Evolutionary conservation across 2,797 vertebrate genomes (phyloP).

Genomic region (Onychomys torridus): DNA sequence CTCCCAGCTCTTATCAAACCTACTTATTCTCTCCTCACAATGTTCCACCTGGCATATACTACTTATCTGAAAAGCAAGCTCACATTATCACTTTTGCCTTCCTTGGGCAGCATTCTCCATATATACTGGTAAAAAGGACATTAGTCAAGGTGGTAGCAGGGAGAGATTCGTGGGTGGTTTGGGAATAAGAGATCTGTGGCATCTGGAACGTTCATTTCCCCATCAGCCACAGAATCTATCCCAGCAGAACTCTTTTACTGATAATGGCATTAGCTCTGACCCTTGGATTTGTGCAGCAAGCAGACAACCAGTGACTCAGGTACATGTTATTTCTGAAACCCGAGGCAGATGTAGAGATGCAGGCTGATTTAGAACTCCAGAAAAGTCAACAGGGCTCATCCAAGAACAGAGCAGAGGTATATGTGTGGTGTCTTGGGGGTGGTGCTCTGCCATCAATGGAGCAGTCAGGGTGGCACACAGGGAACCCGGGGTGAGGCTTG

Average conservation of each 20-base stretch:
- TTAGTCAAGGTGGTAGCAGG: not conserved
- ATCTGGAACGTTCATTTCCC: not conserved
- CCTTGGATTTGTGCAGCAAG: not conserved
- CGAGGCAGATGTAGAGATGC: not conserved
- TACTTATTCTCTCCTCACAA: not conserved
- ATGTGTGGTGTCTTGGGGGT: fast-evolving
- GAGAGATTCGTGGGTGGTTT: not conserved
- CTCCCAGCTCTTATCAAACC: not conserved
- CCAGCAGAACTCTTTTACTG: not conserved
- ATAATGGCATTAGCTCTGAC: not conserved
- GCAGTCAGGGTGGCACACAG: not conserved
- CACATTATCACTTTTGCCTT: not conserved
- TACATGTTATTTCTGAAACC: not conserved
- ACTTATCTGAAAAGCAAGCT: not conserved
- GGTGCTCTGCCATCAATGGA: not conserved
- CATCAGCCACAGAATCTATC: not conserved
- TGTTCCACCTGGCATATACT: not conserved
- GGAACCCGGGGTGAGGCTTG: not conserved
- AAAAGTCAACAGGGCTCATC: not conserved
- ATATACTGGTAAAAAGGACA: not conserved
- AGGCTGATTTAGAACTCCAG: not conserved
- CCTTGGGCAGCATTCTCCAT: not conserved
- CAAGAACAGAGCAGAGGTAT: not conserved
- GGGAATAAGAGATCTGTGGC: not conserved
- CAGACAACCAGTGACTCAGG: not conserved